These are phyloP conservation scores for Spongia lamella DNA, from an alignment of 37 sponge, comb jelly and placozoan genomes.

Conservation along the genomic window DNA sequence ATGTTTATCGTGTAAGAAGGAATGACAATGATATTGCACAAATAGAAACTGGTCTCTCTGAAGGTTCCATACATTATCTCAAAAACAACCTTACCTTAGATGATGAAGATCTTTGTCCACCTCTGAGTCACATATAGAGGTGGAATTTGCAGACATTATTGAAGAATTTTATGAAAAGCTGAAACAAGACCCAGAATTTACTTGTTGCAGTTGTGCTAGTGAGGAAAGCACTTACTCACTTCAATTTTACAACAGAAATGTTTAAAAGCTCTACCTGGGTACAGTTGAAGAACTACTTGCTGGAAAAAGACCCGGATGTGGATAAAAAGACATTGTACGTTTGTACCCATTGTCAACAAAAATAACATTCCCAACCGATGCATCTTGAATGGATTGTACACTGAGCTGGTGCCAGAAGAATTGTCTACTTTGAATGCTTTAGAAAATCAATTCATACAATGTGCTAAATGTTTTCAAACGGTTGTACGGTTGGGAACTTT, in stretches of 20 bases:
- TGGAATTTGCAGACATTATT: conserved; percentile 21
- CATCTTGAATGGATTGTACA: conserved; percentile 58
- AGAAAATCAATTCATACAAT: conserved; percentile 53
- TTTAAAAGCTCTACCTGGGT: conserved; percentile 27
- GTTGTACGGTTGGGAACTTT: conserved; percentile 54
- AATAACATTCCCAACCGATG: conserved; percentile 52
- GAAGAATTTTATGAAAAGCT: conserved; percentile 13
- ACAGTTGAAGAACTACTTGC: conserved; percentile 20
- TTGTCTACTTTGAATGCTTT: conserved; percentile 38
- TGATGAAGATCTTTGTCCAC: no score
- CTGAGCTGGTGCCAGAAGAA: conserved; percentile 38
- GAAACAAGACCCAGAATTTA: conserved; percentile 30
- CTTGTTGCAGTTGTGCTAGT: conserved; percentile 46
- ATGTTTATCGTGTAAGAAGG: conserved; percentile 2
- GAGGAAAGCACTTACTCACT: conserved; percentile 13
- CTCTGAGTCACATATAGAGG: conserved; percentile 7
- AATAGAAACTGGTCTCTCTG: no score
- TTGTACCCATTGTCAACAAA: conserved; percentile 57
- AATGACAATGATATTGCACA: not conserved
- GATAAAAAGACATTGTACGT: conserved; percentile 6
- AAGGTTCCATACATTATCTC: no score
- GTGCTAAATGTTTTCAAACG: conserved; percentile 62
- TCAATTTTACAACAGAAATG: conserved; percentile 10
- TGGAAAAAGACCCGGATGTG: conserved; percentile 1
- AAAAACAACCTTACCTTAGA: no score